Base-by-base conservation (phyloP, 2,113 vertebrate species). In the Xenopus borealis region DNA sequence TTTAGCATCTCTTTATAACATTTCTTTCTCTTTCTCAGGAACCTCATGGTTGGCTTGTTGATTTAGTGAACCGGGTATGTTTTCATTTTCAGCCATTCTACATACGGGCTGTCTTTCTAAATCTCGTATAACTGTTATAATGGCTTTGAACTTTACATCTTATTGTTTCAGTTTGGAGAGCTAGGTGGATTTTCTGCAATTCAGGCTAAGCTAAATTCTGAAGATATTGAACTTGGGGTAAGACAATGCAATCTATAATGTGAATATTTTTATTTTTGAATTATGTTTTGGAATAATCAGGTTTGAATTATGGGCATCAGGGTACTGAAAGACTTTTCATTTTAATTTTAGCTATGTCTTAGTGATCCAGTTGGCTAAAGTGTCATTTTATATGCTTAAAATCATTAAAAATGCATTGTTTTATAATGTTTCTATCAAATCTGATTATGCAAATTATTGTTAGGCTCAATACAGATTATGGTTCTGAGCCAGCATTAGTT, bases 31-130 rank as follows among this genome's bases (percentile, higher is more conserved):
- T 73, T 72, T 79, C 72, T 16, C 81, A 96, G 97, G 97, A 99
- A 83, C 97, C 97, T 81, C 96, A 99, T n/a, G 97, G 97, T 20
- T 99, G 97, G 97, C 90, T 99, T 79, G 95, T 99, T 79, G 97
- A 99, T 86, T 88, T 99, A 76, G 96, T 99, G 71, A 99, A 99
- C 87, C 94, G 95, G 89, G 97, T 98, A 89, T 85, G 91, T 68
- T 73, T 52, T 50, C 47, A 50, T 16, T 50, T 13, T 50, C 11
- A 50, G 11, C 14, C 47, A 13, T 50, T 12, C 47, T 50, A 12
- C 14, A 9, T 50, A 50, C 14, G 7, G 12, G 2, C 47, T 50
- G 10, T 1, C 47, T 16, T 50, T 50, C 47, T 12, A 16, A 50
- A 50, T 50, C 1, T 16, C 47, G 14, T 50, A 12, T 50, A 50